Evolutionary conservation across 1,140 invertebrate genomes (phyloP).

Genomic region (Aphaenogaster floridana): DNA sequence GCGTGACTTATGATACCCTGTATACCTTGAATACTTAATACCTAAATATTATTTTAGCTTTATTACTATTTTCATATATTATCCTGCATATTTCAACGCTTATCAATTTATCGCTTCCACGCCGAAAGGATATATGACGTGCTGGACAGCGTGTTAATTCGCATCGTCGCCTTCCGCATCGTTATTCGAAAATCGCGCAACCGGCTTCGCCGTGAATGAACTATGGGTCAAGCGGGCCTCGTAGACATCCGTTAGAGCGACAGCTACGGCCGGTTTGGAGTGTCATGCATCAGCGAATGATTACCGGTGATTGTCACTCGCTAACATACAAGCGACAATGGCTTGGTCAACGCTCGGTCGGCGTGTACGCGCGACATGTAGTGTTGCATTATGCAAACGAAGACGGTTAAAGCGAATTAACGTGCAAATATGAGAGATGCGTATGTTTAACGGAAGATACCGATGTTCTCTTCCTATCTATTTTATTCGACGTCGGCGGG

Average conservation of each 20-base stretch:
- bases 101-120: neutral
- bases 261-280: constrained; percentile 8
- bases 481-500: neutral
- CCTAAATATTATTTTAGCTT: neutral
- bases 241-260: constrained; percentile 35
- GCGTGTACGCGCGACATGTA: neutral
- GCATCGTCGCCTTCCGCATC: constrained; percentile 37
- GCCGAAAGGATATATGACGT: neutral
- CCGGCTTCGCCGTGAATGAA: constrained; percentile 38
- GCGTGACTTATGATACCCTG: too few relatives aligned
- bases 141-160: constrained; percentile 1
- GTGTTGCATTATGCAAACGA: constrained; percentile 28
- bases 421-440: neutral
- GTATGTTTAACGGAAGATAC: neutral
- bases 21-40: too few relatives aligned
- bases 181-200: constrained; percentile 27
- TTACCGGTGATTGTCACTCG: constrained; percentile 37
- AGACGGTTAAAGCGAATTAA: neutral
- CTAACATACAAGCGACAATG: constrained; percentile 56
- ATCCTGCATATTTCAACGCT: neutral
- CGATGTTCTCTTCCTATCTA: neutral
- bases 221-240: neutral
- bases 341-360: neutral
- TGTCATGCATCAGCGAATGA: constrained; percentile 45
- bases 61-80: neutral